Conservation (phyloP, 2,888 invertebrate genomes). For the Cistogaster globosa region DNA sequence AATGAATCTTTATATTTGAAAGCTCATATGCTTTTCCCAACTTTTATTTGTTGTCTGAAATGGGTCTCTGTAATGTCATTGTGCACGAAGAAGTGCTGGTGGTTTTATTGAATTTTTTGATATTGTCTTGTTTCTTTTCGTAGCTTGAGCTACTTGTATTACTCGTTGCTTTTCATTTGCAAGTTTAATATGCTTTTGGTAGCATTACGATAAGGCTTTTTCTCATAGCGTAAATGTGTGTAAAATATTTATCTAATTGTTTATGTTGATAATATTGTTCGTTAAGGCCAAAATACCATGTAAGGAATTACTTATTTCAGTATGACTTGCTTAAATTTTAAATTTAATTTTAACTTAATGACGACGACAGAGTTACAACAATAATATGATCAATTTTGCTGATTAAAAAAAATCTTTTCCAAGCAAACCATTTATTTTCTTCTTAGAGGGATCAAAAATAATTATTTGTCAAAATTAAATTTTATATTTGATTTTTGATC, state of each 20-base stretch:
- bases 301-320: neutral
- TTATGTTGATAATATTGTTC: neutral
- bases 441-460: no score
- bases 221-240: neutral
- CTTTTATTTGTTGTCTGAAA: constrained; percentile 22
- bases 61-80: constrained; percentile 25
- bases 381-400: no score
- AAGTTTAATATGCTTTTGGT: constrained; percentile 13
- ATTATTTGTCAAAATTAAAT: no score
- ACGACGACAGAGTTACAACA: no score
- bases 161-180: constrained; percentile 9
- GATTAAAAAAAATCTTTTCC: no score
- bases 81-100: constrained; percentile 5
- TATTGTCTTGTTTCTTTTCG: neutral
- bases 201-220: constrained; percentile 10
- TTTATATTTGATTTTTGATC: no score
- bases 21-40: constrained; percentile 32
- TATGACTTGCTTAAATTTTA: neutral
- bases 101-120: constrained; percentile 34
- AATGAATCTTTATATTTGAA: constrained; percentile 76
- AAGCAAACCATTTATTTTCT: no score
- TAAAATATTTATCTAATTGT: neutral
- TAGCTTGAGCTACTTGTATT: neutral
- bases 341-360: neutral
- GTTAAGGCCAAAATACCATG: neutral